Evolutionary conservation across 2,113 vertebrate species (phyloP).

Genomic region (Nettapus auritus): DNA sequence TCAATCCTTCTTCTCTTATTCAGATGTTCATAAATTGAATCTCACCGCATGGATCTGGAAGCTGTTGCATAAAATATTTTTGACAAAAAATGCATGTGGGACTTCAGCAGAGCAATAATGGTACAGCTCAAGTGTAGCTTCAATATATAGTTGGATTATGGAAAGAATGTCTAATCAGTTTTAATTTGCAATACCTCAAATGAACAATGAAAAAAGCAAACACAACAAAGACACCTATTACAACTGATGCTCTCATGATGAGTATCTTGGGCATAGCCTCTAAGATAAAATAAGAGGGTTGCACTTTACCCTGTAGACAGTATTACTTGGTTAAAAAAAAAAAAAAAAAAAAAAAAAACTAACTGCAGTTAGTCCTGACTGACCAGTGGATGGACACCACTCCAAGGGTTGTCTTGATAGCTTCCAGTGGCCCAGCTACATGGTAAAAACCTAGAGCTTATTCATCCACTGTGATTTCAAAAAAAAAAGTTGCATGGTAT

Average conservation of each 20-base stretch:
- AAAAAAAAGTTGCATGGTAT: background rate
- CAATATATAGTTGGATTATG: background rate
- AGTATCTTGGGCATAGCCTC: background rate
- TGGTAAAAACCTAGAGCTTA: background rate
- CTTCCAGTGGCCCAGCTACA: background rate
- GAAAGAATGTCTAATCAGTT: background rate
- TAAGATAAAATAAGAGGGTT: fast-evolving
- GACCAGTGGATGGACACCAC: background rate
- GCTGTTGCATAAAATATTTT: background rate
- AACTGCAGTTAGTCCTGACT: background rate
- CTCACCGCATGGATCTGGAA: background rate
- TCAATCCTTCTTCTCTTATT: background rate
- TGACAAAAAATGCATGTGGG: background rate
- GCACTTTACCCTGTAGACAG: background rate
- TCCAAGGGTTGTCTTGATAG: background rate
- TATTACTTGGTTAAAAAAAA: background rate
- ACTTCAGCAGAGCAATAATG: background rate
- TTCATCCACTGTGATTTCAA: background rate
- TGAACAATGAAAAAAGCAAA: background rate
- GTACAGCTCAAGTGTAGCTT: background rate
- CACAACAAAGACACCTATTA: background rate
- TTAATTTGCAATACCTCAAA: background rate
- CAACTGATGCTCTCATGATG: background rate
- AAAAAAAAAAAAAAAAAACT: background rate
- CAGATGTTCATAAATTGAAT: background rate